A percentile compares a stretch with the other conserved stretches of the same genome.
phyloP scores from a whole-genome alignment of 2,888 invertebrate species.

The Crossocerus cetratus region DNA sequence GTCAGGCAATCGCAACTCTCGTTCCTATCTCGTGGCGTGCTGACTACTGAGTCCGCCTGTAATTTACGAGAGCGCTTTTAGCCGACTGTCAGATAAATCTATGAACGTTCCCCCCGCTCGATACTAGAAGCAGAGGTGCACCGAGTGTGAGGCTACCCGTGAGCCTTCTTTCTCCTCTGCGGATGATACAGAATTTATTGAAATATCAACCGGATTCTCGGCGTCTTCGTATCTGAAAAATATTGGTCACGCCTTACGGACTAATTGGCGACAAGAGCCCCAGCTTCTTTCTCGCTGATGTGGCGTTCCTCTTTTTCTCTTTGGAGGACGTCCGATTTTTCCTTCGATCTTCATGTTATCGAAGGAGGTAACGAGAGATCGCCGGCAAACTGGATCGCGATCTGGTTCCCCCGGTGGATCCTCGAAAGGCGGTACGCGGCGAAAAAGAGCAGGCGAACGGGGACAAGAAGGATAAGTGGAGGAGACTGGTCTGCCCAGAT shows the following conservation, averaged over 20 bases:
- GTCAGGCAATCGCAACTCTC: constrained; percentile 59
- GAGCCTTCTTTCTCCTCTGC: no score
- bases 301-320: background rate
- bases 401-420: constrained; percentile 49
- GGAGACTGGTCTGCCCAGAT: constrained; percentile 25
- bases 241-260: constrained; percentile 1
- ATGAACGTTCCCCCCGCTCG: constrained; percentile 2
- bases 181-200: no score
- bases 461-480: background rate
- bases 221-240: no score
- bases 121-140: no score
- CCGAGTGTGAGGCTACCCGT: no score
- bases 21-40: constrained; percentile 46
- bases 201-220: no score
- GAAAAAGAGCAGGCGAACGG: constrained; percentile 28
- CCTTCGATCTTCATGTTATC: constrained; percentile 27
- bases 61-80: constrained; percentile 45
- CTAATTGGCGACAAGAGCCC: constrained; percentile 26
- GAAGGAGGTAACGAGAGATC: constrained; percentile 47
- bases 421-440: constrained; percentile 14
- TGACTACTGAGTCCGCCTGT: constrained; percentile 18
- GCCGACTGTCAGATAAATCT: constrained; percentile 51
- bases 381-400: constrained; percentile 50
- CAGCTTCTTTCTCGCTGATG: constrained; percentile 7
- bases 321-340: constrained; percentile 30